These are phyloP conservation scores for Coluber constrictor DNA, from an alignment of 2,797 vertebrate genomes.

Conservation along the genomic window DNA sequence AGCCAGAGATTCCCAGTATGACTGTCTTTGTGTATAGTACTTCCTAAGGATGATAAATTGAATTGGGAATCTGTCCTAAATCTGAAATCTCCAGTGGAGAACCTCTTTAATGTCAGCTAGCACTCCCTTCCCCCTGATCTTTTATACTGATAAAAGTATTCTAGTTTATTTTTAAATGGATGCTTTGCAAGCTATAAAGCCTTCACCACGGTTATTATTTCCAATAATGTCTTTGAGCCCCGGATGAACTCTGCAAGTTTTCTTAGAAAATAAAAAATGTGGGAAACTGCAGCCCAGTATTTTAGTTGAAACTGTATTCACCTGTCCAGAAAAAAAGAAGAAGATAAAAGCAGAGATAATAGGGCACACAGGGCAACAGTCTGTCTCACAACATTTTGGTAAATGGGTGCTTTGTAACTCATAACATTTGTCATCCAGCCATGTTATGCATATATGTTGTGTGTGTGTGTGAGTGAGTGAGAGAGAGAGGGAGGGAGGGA, in stretches of 20 bases:
- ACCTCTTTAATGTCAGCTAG: background rate
- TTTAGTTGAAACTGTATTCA: background rate
- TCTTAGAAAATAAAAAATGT: background rate
- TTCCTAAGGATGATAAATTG: background rate
- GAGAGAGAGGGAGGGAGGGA: no score
- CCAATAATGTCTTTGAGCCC: background rate
- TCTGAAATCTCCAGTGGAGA: background rate
- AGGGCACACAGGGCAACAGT: background rate
- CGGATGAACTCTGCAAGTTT: background rate
- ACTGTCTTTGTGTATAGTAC: background rate
- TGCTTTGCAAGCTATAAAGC: background rate
- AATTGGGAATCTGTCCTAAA: background rate
- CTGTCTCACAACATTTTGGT: background rate
- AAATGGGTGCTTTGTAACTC: background rate
- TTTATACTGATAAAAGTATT: background rate
- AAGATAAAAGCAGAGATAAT: background rate
- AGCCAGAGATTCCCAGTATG: background rate
- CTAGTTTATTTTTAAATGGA: background rate
- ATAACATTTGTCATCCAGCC: background rate
- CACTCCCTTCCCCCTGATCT: background rate
- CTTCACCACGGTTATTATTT: background rate
- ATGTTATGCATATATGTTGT: background rate
- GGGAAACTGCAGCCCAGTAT: background rate
- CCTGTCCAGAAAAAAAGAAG: background rate
- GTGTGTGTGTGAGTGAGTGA: background rate